Evolutionary conservation across 2,113 vertebrate genomes (phyloP).

Genomic region (Leiothrix lutea): DNA sequence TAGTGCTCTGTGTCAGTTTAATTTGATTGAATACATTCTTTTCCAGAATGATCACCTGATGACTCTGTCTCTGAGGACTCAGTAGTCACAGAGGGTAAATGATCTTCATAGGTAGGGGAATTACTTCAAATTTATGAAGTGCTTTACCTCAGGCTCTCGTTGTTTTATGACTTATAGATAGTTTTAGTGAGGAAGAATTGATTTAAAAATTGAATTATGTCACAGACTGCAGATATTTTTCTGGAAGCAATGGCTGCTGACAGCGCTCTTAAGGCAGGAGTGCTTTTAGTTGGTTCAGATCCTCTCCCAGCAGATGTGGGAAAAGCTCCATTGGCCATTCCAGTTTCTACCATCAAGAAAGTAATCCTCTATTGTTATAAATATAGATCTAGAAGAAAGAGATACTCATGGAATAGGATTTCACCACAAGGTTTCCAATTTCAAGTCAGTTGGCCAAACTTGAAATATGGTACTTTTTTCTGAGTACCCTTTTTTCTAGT

Average conservation of each 20-base stretch:
- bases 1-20: not conserved
- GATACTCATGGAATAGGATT: not conserved
- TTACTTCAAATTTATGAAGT: not conserved
- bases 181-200: not conserved
- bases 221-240: not conserved
- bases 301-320: not conserved
- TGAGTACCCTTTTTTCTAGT: not conserved
- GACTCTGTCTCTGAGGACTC: not conserved
- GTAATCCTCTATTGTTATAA: not conserved
- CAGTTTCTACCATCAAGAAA: not conserved
- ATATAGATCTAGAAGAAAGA: not conserved
- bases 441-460: not conserved
- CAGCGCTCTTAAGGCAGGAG: not conserved
- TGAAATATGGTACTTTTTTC: not conserved
- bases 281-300: not conserved
- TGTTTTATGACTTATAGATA: not conserved
- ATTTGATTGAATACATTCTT: not conserved
- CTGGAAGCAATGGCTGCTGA: not conserved
- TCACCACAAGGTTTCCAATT: not conserved
- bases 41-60: not conserved
- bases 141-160: not conserved
- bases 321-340: not conserved
- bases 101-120: not conserved
- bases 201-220: not conserved
- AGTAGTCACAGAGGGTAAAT: not conserved